phyloP scores from a whole-genome alignment of 2,888 invertebrate genomes.

The Dendrolimus pini region DNA sequence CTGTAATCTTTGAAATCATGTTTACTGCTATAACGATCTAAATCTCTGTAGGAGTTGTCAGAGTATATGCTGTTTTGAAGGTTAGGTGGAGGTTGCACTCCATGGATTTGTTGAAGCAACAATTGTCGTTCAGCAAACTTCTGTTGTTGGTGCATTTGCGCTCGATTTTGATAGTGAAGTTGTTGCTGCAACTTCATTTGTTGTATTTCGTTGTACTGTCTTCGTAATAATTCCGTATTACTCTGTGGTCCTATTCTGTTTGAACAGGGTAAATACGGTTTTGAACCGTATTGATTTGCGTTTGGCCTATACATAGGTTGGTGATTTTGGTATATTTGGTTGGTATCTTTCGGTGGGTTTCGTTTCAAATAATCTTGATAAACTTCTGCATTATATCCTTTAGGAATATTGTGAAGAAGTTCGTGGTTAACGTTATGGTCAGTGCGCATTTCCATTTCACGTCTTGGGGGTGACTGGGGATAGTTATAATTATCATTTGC shows the following conservation, averaged over 20 bases:
- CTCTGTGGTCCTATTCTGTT: conserved; percentile 73
- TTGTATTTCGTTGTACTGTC: conserved; percentile 79
- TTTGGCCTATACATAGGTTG: conserved; percentile 66
- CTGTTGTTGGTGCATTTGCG: conserved; percentile 79
- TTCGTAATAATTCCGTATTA: conserved; percentile 76
- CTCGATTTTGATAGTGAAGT: conserved; percentile 79
- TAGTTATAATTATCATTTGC: conserved; percentile 75
- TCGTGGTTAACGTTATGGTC: conserved; percentile 68
- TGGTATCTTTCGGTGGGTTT: conserved; percentile 75
- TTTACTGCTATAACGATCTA: conserved; percentile 64
- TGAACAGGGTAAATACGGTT: conserved; percentile 69
- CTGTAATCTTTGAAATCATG: conserved; percentile 61
- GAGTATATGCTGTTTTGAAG: conserved; percentile 70
- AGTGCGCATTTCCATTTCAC: conserved; percentile 58
- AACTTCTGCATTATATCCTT: conserved; percentile 77
- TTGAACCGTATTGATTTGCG: conserved; percentile 63
- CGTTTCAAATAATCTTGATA: conserved; percentile 74
- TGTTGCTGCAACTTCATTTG: conserved; percentile 80
- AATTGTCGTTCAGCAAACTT: conserved; percentile 79
- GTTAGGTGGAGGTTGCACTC: conserved; percentile 69
- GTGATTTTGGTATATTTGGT: conserved; percentile 76
- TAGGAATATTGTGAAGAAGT: conserved; percentile 59
- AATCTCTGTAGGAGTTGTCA: conserved; percentile 63
- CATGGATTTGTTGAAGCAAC: conserved; percentile 77
- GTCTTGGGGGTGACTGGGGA: conserved; percentile 64